Base-by-base conservation (phyloP, 2,888 invertebrate species). In the Ligdia adustata region DNA sequence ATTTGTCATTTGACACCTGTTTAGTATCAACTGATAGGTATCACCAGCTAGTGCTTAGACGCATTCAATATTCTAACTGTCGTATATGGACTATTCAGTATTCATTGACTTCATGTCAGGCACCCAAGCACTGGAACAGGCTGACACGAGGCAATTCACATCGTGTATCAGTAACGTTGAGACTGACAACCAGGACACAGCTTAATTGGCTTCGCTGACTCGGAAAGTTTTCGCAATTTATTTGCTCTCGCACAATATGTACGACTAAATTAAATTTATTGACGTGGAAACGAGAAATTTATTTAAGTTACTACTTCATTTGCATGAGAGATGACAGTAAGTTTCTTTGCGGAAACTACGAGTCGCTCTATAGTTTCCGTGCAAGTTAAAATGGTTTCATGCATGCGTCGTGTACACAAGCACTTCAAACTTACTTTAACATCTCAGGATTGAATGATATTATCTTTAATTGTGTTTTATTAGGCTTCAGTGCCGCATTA, bases 121-220 rank as follows among this genome's bases (percentile, higher is more conserved):
- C 28, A 28, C 6, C 5, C 12, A 13, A 13, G 32, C 18, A 16
- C 32, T 32, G 5, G 16, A 32, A 32, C 32, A 12, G 22, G n/a
- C 7, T 13, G 34, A 14, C 34, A 14, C 24, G 4, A 24, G 18
- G 14, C 22, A 22, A 4, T 22, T 22, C 22, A 20, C 16, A 15
- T 15, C 26, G 26, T 11, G 15, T 9, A 26, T 20, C 20, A 22
- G 24, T 24, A 26, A 26, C 13, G 9, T 13, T 12, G 18, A 18
- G 9, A 11, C 13, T 14, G 27, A 18, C 34, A 20, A 9, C 20
- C 6, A 7, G 39, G 20, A 12, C 16, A 32, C 34, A 28, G 11
- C 15, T 41, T 31, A 41, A 41, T 39, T 29, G 39, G 29, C 39
- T 39, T 24, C 15, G 13, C 16, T n/a, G 3, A 22, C n/a, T 27